These are phyloP conservation scores for Hemaris fuciformis DNA, from an alignment of 2,888 invertebrate species.

Conservation along the genomic window DNA sequence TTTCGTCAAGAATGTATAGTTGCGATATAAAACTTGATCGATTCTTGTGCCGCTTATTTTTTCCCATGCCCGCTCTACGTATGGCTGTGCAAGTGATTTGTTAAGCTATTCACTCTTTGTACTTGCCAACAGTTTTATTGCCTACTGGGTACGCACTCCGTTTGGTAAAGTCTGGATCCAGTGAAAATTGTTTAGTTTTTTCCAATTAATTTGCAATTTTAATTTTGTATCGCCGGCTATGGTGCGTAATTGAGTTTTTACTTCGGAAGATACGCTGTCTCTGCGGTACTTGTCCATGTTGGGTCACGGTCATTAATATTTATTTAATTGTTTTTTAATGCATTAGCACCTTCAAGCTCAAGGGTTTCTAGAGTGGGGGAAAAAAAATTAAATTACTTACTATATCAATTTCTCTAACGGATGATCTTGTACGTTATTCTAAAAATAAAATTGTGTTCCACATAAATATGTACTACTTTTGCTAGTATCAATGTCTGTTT, in stretches of 20 bases:
- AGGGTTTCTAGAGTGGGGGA: background rate
- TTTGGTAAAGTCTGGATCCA: constrained; percentile 30
- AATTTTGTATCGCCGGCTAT: constrained; percentile 26
- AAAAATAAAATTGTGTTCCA: no score
- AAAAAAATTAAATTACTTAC: background rate
- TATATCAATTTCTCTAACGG: no score
- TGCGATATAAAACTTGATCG: constrained; percentile 34
- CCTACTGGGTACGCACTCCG: constrained; percentile 24
- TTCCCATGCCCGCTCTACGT: constrained; percentile 33
- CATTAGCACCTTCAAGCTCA: constrained; percentile 8
- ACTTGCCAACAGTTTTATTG: constrained; percentile 18
- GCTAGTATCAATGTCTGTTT: no score
- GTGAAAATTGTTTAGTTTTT: constrained; percentile 28
- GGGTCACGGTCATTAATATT: constrained; percentile 11
- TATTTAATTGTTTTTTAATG: constrained; percentile 16
- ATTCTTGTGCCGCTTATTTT: constrained; percentile 29
- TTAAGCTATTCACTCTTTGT: constrained; percentile 19
- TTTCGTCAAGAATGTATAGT: constrained; percentile 43
- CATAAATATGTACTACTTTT: no score
- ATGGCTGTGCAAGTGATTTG: constrained; percentile 25
- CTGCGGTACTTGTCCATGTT: constrained; percentile 5
- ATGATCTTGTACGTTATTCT: no score
- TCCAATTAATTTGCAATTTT: constrained; percentile 32
- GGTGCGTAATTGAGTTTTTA: constrained; percentile 13
- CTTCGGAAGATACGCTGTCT: background rate